These are phyloP conservation scores for Pollenia labialis DNA, from an alignment of 2,888 invertebrate genomes.

Conservation along the genomic window DNA sequence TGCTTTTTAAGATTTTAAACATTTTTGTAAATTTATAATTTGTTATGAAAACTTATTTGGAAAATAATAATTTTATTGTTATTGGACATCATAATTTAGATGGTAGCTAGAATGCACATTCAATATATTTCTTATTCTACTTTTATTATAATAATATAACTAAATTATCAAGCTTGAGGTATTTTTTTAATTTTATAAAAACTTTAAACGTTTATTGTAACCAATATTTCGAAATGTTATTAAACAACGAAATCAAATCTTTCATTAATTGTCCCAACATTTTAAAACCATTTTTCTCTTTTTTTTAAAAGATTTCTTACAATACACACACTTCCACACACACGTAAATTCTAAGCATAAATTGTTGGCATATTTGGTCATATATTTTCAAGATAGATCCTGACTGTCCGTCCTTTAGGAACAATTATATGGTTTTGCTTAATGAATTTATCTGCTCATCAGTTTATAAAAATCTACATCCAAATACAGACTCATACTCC, in stretches of 20 bases:
- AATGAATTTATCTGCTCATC: constrained; percentile 84
- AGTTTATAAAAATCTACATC: constrained; percentile 76
- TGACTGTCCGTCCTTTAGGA: constrained; percentile 80
- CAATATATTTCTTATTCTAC: too few relatives aligned
- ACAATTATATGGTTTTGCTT: constrained; percentile 84
- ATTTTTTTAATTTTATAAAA: too few relatives aligned
- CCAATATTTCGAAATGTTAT: too few relatives aligned
- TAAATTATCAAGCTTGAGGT: too few relatives aligned
- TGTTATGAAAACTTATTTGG: too few relatives aligned
- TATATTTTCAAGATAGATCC: constrained; percentile 61
- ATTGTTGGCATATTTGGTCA: constrained; percentile 65
- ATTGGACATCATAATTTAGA: too few relatives aligned
- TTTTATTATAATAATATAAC: too few relatives aligned
- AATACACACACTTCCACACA: not conserved
- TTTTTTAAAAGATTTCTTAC: not conserved
- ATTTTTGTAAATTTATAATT: too few relatives aligned
- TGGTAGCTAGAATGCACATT: too few relatives aligned
- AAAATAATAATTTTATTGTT: too few relatives aligned
- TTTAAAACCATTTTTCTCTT: not conserved
- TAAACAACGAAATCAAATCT: not conserved
- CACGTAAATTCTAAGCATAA: constrained; percentile 29
- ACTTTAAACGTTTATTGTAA: too few relatives aligned
- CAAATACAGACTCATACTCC: constrained; percentile 67
- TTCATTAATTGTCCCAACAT: constrained; percentile 26
- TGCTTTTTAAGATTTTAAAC: too few relatives aligned